A percentile compares a stretch with the other conserved stretches of the same genome.
phyloP scores from a whole-genome alignment of 2,888 invertebrate species.

The Aricia artaxerxes region DNA sequence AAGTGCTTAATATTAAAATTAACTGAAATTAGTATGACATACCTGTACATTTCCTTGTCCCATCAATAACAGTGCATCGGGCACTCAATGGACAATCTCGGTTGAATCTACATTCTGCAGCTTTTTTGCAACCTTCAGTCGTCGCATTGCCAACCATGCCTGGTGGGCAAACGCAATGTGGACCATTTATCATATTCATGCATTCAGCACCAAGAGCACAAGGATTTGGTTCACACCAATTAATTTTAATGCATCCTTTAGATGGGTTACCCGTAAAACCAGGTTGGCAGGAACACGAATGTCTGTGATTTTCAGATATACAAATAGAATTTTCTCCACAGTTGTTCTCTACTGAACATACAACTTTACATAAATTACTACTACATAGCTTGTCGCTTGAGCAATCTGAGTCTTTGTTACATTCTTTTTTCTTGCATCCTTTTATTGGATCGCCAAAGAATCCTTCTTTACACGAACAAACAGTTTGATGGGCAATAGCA shows the following conservation, averaged over 20 bases:
- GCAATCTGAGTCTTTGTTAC: conserved; percentile 85
- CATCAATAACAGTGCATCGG: conserved; percentile 86
- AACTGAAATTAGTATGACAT: conserved; percentile 37
- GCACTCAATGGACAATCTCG: conserved; percentile 91
- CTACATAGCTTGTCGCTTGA: conserved; percentile 91
- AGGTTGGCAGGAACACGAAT: conserved; percentile 89
- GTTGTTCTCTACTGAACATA: conserved; percentile 89
- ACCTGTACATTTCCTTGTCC: conserved; percentile 89
- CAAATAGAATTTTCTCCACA: conserved; percentile 93
- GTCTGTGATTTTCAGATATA: conserved; percentile 89
- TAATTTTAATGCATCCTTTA: conserved; percentile 85
- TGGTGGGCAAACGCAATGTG: conserved; percentile 88
- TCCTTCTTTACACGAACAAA: conserved; percentile 89
- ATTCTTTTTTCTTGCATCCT: conserved; percentile 91
- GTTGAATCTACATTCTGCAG: conserved; percentile 90
- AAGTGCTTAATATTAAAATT: background rate
- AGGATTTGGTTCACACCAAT: conserved; percentile 88
- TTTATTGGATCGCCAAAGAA: conserved; percentile 90
- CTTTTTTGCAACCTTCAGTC: conserved; percentile 88
- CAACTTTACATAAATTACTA: conserved; percentile 90
- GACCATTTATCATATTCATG: conserved; percentile 88
- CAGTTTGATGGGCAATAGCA: conserved; percentile 85
- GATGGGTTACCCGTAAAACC: conserved; percentile 91
- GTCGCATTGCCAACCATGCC: conserved; percentile 93
- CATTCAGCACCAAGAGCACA: conserved; percentile 91